Conservation (phyloP, 2,888 invertebrate genomes). For the Drosophila sordidula region DNA sequence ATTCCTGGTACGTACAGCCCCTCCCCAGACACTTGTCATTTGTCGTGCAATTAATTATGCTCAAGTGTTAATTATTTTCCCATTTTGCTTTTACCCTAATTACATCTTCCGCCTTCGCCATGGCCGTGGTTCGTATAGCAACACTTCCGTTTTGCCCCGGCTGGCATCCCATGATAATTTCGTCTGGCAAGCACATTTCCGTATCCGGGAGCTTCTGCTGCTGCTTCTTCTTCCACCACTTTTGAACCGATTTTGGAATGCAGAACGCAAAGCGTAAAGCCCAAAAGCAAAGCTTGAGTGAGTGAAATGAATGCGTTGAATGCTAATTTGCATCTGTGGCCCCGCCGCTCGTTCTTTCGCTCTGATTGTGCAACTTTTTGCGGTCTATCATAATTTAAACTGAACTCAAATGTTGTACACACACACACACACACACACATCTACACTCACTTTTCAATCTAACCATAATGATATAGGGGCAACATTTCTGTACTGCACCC, state of each 20-base stretch:
- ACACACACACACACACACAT: background rate
- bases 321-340: slow-evolving; percentile 49
- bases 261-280: slow-evolving; percentile 42
- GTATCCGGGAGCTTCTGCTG: slow-evolving; percentile 59
- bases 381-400: slow-evolving; percentile 47
- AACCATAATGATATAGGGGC: slow-evolving; percentile 37
- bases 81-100: slow-evolving; percentile 75
- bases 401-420: slow-evolving; percentile 9
- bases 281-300: slow-evolving; percentile 37
- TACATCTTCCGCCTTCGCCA: slow-evolving; percentile 66
- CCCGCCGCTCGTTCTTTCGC: background rate
- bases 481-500: slow-evolving; percentile 18
- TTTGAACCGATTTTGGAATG: slow-evolving; percentile 35
- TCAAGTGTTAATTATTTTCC: slow-evolving; percentile 79
- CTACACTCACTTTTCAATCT: slow-evolving; percentile 15
- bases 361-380: slow-evolving; percentile 49
- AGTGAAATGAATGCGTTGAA: slow-evolving; percentile 55
- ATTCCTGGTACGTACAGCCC: background rate
- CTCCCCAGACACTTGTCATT: slow-evolving; percentile 64
- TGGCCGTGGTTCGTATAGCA: slow-evolving; percentile 26
- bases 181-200: slow-evolving; percentile 76
- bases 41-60: slow-evolving; percentile 78
- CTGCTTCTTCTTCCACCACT: slow-evolving; percentile 12
- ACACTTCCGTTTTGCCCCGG: slow-evolving; percentile 36
- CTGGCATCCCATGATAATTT: slow-evolving; percentile 72